A percentile compares a stretch with the other conserved stretches of the same genome.
Evolutionary conservation across 2,797 vertebrate species (phyloP).

Genomic region (Jordanella pulchra): DNA sequence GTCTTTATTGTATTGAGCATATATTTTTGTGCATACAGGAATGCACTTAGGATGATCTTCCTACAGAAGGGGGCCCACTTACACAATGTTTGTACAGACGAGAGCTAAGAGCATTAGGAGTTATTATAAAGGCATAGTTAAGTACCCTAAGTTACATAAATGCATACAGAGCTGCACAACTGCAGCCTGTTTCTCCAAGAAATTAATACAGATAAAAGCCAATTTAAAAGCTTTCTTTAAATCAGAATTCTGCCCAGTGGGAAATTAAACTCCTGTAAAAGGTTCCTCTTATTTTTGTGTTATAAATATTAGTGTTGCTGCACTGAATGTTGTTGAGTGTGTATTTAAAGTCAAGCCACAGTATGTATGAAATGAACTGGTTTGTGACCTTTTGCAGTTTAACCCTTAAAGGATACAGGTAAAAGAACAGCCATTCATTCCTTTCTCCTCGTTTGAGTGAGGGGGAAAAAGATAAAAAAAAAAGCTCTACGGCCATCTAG

Average conservation of each 20-base stretch:
- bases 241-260: neutral
- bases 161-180: neutral
- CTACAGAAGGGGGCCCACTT: conserved; percentile 27
- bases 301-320: neutral
- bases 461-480: neutral
- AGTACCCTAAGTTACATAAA: neutral
- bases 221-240: conserved; percentile 1
- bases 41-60: conserved; percentile 42
- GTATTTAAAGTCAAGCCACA: conserved; percentile 44
- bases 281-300: conserved; percentile 2
- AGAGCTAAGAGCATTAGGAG: conserved; percentile 25
- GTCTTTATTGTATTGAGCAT: conserved; percentile 45
- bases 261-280: neutral
- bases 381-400: conserved; percentile 76
- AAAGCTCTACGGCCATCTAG: neutral
- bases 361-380: conserved; percentile 70
- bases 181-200: neutral
- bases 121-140: conserved; percentile 7
- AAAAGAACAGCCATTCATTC: neutral
- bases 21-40: neutral
- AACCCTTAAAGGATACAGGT: conserved; percentile 73
- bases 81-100: conserved; percentile 15
- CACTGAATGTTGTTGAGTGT: conserved; percentile 28
- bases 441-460: neutral
- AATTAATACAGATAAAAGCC: conserved; percentile 4